Conservation (phyloP, 2,888 invertebrate species). For the Tetanocera ferruginea region DNA sequence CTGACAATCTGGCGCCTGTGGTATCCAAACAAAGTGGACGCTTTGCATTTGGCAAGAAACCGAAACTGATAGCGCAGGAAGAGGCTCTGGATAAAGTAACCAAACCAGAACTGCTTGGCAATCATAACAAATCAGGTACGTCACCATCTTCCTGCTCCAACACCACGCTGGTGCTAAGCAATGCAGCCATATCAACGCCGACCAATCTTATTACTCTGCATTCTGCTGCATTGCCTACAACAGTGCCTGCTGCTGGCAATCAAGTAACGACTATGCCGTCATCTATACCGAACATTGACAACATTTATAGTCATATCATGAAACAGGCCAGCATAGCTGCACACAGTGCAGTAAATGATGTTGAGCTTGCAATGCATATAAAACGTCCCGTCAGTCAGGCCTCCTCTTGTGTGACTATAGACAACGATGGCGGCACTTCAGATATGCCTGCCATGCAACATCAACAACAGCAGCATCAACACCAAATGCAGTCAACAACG, state of each 20-base stretch:
- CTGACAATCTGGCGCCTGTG: conserved; percentile 63
- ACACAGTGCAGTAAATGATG: conserved; percentile 27
- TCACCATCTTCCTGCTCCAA: conserved; percentile 6
- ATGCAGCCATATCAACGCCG: too few species aligned
- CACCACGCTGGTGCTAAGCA: background rate
- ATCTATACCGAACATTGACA: conserved; percentile 56
- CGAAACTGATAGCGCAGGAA: conserved; percentile 46
- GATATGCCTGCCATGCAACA: conserved; percentile 27
- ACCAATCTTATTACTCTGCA: background rate
- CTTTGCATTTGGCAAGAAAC: conserved; percentile 64
- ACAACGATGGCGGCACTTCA: conserved; percentile 21
- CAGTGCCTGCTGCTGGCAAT: background rate
- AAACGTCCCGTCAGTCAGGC: conserved; percentile 39
- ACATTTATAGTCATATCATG: conserved; percentile 56
- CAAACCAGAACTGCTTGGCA: background rate
- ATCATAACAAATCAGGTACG: background rate
- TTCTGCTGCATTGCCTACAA: background rate
- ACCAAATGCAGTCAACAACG: background rate
- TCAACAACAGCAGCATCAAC: conserved; percentile 19
- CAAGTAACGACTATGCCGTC: background rate
- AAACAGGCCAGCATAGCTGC: conserved; percentile 44
- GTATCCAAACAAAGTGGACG: conserved; percentile 64
- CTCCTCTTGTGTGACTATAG: conserved; percentile 31
- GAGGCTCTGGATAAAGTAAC: conserved; percentile 25
- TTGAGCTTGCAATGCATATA: conserved; percentile 21